Base-by-base conservation (phyloP, 2,888 invertebrate species). In the Hirtodrosophila histrioides region DNA sequence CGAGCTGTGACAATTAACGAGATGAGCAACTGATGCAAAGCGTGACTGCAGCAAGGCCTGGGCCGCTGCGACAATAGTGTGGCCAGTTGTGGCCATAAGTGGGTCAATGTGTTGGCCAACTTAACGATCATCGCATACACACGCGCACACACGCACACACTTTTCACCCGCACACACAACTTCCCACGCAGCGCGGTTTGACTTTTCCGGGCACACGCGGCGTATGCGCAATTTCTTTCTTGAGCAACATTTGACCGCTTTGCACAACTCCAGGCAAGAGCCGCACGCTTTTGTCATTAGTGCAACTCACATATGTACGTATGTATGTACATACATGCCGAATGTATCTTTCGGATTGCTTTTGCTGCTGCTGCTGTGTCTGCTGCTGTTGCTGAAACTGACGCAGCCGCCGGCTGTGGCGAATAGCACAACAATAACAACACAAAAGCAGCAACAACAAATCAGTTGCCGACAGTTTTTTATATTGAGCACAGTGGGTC, bases 401-500 rank as follows among this genome's bases (percentile, higher is more conserved):
- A 53, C 54, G 69, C 55, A 55, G 65, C 62, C 54, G 63, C 62
- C 61, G 82, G 46, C 82, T 67, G 67, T 56, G 60, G 70, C 79
- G 62, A 69, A 69, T 55, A 54, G 46, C 41, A 43, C 72, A 58
- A 56, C 62, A 60, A 49, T 46, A 74, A 53, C 43, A 73, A 66
- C 27, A 27, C 51, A 57, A 51, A 27, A 44, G 8, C 69, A 76
- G 45, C 71, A 56, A 65, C 54, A 73, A 82, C 84, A 85, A 85
- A 84, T 84, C 84, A 86, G 81, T 84, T 88, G 76, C 71, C 74
- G 79, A 64, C 84, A 75, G 72, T 77, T 83, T 75, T 44, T 39
- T 83, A 83, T 88, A 91, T 90, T 90, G 85, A 88, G 91, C 76
- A 69, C 90, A 90, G 84, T 90, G 81, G 90, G 90, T 90, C 90